phyloP scores from a whole-genome alignment of 1,140 invertebrate species.

The Cheumatopsyche charites region DNA sequence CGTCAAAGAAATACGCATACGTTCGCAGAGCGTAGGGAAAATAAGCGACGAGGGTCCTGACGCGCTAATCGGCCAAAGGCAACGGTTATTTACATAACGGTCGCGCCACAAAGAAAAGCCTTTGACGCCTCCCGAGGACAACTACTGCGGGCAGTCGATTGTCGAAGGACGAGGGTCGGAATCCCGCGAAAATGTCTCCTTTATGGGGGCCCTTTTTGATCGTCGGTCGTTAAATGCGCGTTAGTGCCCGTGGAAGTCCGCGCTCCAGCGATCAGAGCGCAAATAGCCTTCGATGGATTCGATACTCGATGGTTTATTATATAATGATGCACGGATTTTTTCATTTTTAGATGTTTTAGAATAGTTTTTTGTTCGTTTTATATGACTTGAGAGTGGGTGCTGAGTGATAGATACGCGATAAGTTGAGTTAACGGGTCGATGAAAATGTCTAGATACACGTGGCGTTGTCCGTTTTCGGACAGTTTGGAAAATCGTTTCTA shows the following conservation, averaged over 20 bases:
- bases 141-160: conserved; percentile 1
- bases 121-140: conserved; percentile 26
- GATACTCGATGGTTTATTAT: background rate
- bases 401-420: no score
- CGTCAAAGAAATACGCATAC: no score
- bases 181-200: background rate
- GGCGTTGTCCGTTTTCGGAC: no score
- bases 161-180: background rate
- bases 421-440: no score
- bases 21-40: no score
- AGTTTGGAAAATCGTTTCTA: no score
- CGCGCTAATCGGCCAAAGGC: conserved; percentile 23
- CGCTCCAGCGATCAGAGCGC: conserved; percentile 15
- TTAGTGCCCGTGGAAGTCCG: background rate
- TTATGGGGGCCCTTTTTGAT: conserved; percentile 19
- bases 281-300: conserved; percentile 17
- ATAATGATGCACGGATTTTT: background rate
- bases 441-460: no score
- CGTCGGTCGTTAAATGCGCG: conserved; percentile 14
- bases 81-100: conserved; percentile 22
- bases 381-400: no score
- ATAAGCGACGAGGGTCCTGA: background rate
- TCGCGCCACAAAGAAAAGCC: conserved; percentile 21
- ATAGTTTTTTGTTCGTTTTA: no score
- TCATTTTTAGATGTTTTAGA: no score